Evolutionary conservation across 1,140 invertebrate species (phyloP), one percentile per base, ranked within the genome.

Genomic region (Wiebesia pumilae): DNA sequence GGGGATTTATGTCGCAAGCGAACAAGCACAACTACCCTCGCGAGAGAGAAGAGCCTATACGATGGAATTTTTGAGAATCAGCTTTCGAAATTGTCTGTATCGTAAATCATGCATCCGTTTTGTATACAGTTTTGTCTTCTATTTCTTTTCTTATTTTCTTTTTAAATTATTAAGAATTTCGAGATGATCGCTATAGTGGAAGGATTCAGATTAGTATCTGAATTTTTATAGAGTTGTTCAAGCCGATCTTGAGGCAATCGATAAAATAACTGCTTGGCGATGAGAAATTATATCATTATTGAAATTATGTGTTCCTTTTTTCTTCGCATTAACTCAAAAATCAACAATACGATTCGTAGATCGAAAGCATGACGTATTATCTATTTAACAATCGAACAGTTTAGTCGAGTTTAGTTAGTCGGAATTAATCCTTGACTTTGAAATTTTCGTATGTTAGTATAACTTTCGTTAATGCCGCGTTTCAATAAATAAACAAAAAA

Each of bases 1-100:
- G 85, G 79, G 79, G 85, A 86, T 86, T 82, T 86, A 86, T 86
- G 85, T 86, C 85, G 85, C 85, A 35, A 51, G 30, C 65, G 12
- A 51, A 47, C 71, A 75, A 65, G 62, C 83, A 38, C 82, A 75
- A 75, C 62, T 77, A 38, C 54, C 78, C 84, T 43, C 73, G 38
- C 35, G 73, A 73, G 58, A 75, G 69, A 58, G 82, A 58, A 43
- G 35, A 78, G 77, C 77, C 58, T 65, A n/a, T n/a, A 43, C 65
- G 78, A 86, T 81, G 84, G 84, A 86, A 82, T 86, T 86, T 83
- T 82, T 58, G 43, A 78, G 73, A 73, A 83, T 86, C 69, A 54
- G 54, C 58, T 82, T 69, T 86, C 85, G 81, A 86, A 86, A 86
- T 78, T 67, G 71, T 35, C 80, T 81, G 84, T 40, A 30, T 78